phyloP scores from a whole-genome alignment of 2,113 vertebrate species.

The Halichoerus grypus region DNA sequence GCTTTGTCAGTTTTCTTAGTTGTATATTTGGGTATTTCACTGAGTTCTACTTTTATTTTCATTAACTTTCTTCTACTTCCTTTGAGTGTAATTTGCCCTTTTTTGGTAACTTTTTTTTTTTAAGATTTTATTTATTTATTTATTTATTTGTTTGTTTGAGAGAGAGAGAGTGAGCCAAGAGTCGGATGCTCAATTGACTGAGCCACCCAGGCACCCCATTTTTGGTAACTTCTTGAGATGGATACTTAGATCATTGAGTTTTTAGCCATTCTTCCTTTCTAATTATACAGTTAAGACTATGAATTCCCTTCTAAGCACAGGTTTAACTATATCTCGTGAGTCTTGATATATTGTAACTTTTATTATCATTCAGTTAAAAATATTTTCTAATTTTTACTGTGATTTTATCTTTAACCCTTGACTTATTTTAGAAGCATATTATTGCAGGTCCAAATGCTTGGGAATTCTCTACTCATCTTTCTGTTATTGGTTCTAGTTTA shows the following conservation, averaged over 20 bases:
- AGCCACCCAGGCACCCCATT: background rate
- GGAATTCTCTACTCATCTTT: slow-evolving; percentile 33
- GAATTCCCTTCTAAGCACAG: background rate
- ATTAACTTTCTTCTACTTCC: background rate
- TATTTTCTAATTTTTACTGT: slow-evolving; percentile 5
- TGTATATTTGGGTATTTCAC: background rate
- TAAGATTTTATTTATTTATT: background rate
- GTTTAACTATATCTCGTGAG: background rate
- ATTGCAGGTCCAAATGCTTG: slow-evolving; percentile 16
- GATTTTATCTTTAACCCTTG: background rate
- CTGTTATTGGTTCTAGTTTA: slow-evolving; percentile 5
- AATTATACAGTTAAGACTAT: background rate
- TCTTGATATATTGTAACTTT: slow-evolving; percentile 6
- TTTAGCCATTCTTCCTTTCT: background rate
- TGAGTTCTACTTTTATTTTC: background rate
- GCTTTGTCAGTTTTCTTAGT: background rate
- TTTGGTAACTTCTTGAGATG: slow-evolving; percentile 38
- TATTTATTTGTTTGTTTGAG: background rate
- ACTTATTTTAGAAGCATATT: background rate
- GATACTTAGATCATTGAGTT: background rate
- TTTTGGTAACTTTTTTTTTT: slow-evolving; percentile 5
- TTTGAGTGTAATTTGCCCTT: background rate
- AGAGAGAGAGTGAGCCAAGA: background rate
- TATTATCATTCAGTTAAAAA: background rate
- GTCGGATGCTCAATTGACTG: background rate